Base-by-base conservation (phyloP, 2,113 vertebrate species). In the Channa maculata region DNA sequence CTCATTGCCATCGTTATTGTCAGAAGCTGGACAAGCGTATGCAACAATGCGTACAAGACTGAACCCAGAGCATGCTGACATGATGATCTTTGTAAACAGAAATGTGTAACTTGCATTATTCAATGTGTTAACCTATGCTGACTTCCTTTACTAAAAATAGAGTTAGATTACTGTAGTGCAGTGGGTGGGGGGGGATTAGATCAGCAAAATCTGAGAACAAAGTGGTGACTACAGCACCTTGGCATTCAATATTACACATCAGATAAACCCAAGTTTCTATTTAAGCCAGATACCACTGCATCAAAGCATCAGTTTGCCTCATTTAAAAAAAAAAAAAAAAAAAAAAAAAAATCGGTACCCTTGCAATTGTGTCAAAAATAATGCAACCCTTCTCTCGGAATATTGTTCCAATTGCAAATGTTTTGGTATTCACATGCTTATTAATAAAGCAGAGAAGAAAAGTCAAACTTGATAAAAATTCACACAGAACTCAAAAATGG, bases 71-170 rank as follows among this genome's bases (percentile, higher is more conserved):
- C 77, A 89, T 43, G 62, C 71, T 15, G 82, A 89, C 68, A 91
- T 91, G 84, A 86, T 89, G 70, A 86, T 91, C 52, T 91, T 91
- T 83, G 80, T 89, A 4, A 91, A 91, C 82, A 86, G 84, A 82
- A 89, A 91, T 67, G 44, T 38, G 34, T 83, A 77, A 77, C 13
- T 34, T 65, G 8, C 41, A 45, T 37, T 15, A 6, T 6, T 5
- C 6, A 13, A 11, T 1, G 36, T 24, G 39, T 41, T 58, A 7
- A 14, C 24, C 8, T 50, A 54, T n/a, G 39, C 37, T 10, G 8
- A 46, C 37, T 9, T 54, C 13, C 13, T n/a, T 41, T 46, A 70
- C 2, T 1, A 49, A 68, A 15, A 41, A 64, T 6, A 74, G 7
- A 53, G 3, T 8, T 33, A 4, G 8, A 43, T 41, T 44, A 77